These are phyloP conservation scores for Cyclura pinguis DNA, from an alignment of 2,797 vertebrate genomes.

Conservation along the genomic window DNA sequence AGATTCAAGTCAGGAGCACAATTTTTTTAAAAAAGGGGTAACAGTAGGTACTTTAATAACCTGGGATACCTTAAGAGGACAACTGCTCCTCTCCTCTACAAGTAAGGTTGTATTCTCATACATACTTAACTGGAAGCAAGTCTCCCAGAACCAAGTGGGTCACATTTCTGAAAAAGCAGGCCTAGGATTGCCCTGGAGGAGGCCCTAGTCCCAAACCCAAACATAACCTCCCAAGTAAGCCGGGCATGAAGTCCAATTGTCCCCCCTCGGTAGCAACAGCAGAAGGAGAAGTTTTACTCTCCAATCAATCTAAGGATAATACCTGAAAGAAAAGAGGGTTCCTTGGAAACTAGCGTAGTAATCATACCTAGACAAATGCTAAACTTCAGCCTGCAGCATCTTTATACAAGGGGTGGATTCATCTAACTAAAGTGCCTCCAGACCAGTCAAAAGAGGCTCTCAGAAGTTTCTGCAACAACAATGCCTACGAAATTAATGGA, in stretches of 20 bases:
- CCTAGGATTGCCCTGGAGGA: neutral
- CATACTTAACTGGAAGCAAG: neutral
- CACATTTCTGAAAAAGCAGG: neutral
- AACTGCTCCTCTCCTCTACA: neutral
- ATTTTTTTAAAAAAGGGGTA: neutral
- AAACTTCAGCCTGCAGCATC: neutral
- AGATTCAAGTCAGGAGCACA: neutral
- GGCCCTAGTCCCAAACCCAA: neutral
- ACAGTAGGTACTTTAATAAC: conserved; percentile 37
- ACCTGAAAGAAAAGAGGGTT: neutral
- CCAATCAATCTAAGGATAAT: neutral
- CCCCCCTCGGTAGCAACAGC: neutral
- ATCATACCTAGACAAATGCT: neutral
- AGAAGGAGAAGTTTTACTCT: neutral
- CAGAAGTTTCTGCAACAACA: conserved; percentile 54
- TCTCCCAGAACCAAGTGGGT: neutral
- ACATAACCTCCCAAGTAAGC: neutral
- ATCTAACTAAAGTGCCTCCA: conserved; percentile 31
- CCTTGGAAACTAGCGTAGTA: neutral
- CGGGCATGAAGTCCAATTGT: neutral
- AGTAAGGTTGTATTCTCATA: neutral
- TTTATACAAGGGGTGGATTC: conserved; percentile 43
- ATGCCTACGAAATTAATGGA: conserved; percentile 68
- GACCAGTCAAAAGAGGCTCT: conserved; percentile 43
- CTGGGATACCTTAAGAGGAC: conserved; percentile 46